These are phyloP conservation scores for Papilio glaucus DNA, from an alignment of 1,140 invertebrate species.

Conservation along the genomic window DNA sequence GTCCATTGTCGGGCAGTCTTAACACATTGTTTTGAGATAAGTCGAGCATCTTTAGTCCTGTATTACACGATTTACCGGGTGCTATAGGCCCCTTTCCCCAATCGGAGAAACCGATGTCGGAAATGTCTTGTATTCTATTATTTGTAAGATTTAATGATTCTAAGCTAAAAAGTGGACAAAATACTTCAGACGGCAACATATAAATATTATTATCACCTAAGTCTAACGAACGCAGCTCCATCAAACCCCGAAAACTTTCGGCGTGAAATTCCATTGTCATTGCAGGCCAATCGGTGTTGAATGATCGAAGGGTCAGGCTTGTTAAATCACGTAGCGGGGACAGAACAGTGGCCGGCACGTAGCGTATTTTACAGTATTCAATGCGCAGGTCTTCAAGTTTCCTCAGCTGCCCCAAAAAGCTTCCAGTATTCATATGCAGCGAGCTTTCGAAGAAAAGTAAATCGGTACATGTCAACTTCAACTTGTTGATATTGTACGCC, in stretches of 20 bases:
- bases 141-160: slow-evolving; percentile 89
- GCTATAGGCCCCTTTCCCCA: slow-evolving; percentile 85
- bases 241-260: slow-evolving; percentile 88
- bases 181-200: slow-evolving; percentile 88
- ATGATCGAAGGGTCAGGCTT: slow-evolving; percentile 88
- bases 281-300: slow-evolving; percentile 92
- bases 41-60: slow-evolving; percentile 88
- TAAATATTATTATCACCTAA: slow-evolving; percentile 92
- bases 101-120: slow-evolving; percentile 89
- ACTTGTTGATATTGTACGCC: slow-evolving; percentile 87
- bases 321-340: slow-evolving; percentile 88
- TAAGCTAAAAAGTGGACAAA: slow-evolving; percentile 89
- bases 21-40: slow-evolving; percentile 89
- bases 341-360: slow-evolving; percentile 88
- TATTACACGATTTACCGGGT: slow-evolving; percentile 86
- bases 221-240: slow-evolving; percentile 88
- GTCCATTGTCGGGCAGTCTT: slow-evolving; percentile 87
- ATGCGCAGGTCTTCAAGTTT: slow-evolving; percentile 88
- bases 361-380: slow-evolving; percentile 91
- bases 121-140: slow-evolving; percentile 91
- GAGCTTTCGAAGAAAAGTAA: slow-evolving; percentile 91
- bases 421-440: slow-evolving; percentile 85
- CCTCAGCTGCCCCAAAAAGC: slow-evolving; percentile 85
- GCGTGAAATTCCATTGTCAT: slow-evolving; percentile 90
- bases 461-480: slow-evolving; percentile 91